phyloP scores from a whole-genome alignment of 2,888 invertebrate species.

The Drosophila parthenogenetica region DNA sequence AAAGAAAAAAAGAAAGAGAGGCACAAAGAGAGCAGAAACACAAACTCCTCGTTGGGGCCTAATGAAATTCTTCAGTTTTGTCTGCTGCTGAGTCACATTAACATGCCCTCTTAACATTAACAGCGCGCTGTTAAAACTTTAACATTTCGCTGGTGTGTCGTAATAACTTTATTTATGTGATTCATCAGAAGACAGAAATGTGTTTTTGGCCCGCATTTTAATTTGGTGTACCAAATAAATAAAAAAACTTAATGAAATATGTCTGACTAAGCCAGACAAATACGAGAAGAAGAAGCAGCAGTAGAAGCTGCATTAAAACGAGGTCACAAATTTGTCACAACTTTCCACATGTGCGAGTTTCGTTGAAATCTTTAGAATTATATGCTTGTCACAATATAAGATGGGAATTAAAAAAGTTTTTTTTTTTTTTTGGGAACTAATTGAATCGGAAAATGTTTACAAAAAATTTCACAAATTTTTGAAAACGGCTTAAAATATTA shows the following conservation, averaged over 20 bases:
- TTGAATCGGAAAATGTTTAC: not conserved
- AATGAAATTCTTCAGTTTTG: conserved; percentile 32
- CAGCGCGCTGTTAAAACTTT: conserved; percentile 45
- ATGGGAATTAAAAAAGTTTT: conserved; percentile 1
- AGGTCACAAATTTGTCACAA: conserved; percentile 27
- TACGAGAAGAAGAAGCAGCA: conserved; percentile 1
- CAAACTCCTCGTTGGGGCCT: conserved; percentile 8
- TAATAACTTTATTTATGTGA: conserved; percentile 33
- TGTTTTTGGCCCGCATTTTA: conserved; percentile 23
- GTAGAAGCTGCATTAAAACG: conserved; percentile 23
- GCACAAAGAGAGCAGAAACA: not conserved
- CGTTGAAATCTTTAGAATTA: conserved; percentile 8
- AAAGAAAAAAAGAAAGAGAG: not conserved
- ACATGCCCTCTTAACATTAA: conserved; percentile 29
- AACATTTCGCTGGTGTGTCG: conserved; percentile 13
- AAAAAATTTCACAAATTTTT: not conserved
- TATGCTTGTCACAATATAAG: conserved; percentile 1
- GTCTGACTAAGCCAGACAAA: conserved; percentile 42
- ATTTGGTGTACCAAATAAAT: conserved; percentile 8
- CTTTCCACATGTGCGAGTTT: conserved; percentile 25
- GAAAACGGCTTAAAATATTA: too few relatives aligned
- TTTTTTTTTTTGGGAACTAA: not conserved
- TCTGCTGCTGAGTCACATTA: conserved; percentile 39
- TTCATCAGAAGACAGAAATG: conserved; percentile 46
- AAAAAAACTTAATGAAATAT: conserved; percentile 32